Percentiles rank a stretch among this genome's conserved stretches.
phyloP scores from a whole-genome alignment of 2,888 invertebrate genomes.

The Auanema sp. region DNA sequence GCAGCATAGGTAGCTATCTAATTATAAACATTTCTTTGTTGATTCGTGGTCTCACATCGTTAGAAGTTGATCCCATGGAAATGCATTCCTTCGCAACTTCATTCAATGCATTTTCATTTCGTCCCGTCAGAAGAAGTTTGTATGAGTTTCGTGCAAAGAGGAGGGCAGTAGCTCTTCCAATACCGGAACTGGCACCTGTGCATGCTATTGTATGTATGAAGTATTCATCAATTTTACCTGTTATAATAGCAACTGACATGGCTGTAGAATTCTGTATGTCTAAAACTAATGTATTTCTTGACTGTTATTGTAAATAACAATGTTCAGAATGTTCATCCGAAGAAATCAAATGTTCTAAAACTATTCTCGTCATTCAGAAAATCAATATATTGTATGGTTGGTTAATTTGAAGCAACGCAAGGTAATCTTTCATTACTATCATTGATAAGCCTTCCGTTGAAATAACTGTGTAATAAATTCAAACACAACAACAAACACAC shows the following conservation, averaged over 20 bases:
- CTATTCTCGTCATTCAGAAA: too few species aligned
- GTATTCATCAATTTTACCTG: not conserved
- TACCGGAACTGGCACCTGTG: slow-evolving; percentile 51
- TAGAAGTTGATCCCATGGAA: slow-evolving; percentile 31
- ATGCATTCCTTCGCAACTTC: slow-evolving; percentile 52
- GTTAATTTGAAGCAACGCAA: too few species aligned
- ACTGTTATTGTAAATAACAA: too few species aligned
- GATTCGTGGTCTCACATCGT: slow-evolving; percentile 22
- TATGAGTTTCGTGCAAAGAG: slow-evolving; percentile 45
- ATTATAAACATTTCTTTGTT: not conserved
- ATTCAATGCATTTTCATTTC: slow-evolving; percentile 52
- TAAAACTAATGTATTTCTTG: too few species aligned
- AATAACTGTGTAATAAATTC: too few species aligned
- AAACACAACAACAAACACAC: too few species aligned
- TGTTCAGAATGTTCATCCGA: too few species aligned
- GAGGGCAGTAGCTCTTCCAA: slow-evolving; percentile 53
- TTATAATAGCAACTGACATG: slow-evolving; percentile 1
- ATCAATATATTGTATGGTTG: too few species aligned
- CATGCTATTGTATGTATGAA: slow-evolving; percentile 6
- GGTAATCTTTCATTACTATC: too few species aligned
- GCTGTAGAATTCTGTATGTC: too few species aligned
- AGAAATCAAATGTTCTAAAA: too few species aligned
- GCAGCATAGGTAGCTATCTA: slow-evolving; percentile 21
- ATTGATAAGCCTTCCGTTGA: too few species aligned
- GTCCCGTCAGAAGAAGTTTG: slow-evolving; percentile 35